phyloP scores from a whole-genome alignment of 2,797 vertebrate species.

The Mycteria americana region DNA sequence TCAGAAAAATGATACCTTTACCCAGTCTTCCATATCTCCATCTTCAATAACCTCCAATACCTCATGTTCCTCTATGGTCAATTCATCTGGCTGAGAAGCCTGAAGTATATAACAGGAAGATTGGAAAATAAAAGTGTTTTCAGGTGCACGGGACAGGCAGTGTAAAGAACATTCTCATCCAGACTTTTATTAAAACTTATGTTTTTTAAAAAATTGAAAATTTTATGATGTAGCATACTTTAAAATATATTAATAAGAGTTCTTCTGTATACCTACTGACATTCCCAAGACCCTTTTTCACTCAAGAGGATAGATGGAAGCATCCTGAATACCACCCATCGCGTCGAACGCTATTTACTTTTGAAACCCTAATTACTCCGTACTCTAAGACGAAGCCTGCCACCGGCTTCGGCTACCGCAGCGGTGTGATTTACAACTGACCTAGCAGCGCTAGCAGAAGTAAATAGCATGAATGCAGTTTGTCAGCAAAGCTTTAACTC shows the following conservation, averaged over 20 bases:
- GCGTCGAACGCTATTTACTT: neutral
- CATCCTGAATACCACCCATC: neutral
- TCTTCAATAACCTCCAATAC: constrained; percentile 98
- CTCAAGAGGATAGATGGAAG: neutral
- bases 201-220: accelerated
- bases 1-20: constrained; percentile 84
- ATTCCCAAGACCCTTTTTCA: neutral
- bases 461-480: neutral
- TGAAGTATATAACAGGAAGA: constrained; percentile 44
- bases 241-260: accelerated
- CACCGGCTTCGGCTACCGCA: neutral
- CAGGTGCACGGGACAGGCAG: neutral
- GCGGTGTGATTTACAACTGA: neutral
- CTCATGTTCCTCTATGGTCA: constrained; percentile 97
- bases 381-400: neutral
- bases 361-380: neutral
- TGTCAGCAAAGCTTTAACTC: neutral
- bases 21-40: constrained; percentile 99
- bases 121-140: constrained; percentile 18
- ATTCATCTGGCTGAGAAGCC: constrained; percentile 95
- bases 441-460: neutral
- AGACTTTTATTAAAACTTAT: neutral
- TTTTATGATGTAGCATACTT: accelerated
- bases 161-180: neutral
- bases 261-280: neutral